phyloP scores from a whole-genome alignment of 2,888 invertebrate species.

The Drosophila colorata region DNA sequence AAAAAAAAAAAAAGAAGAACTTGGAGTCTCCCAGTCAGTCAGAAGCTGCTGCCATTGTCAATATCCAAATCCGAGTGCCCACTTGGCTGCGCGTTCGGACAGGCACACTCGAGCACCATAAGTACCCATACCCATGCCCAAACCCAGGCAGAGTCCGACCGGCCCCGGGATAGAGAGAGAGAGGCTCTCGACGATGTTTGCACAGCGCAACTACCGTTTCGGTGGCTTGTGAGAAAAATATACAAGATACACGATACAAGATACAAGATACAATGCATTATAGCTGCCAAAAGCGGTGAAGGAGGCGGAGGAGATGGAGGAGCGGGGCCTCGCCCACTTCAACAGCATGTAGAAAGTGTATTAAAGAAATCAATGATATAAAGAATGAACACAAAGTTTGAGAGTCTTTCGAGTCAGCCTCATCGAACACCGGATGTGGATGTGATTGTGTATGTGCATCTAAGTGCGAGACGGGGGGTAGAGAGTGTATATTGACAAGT shows the following conservation, averaged over 20 bases:
- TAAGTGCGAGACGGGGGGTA: too few species aligned
- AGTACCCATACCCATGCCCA: conserved; percentile 72
- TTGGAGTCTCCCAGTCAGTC: conserved; percentile 23
- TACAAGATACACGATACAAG: conserved; percentile 50
- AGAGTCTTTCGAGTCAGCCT: conserved; percentile 35
- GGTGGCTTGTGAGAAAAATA: conserved; percentile 78
- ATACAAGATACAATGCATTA: conserved; percentile 34
- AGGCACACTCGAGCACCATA: conserved; percentile 68
- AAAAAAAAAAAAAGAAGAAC: not conserved
- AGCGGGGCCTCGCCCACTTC: conserved; percentile 60
- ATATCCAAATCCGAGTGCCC: conserved; percentile 76
- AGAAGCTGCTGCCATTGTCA: conserved; percentile 67
- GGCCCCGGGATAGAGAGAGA: not conserved
- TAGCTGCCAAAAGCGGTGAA: conserved; percentile 7
- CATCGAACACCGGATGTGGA: conserved; percentile 66
- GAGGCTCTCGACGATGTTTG: conserved; percentile 71
- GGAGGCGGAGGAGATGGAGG: not conserved
- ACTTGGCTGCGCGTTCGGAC: conserved; percentile 74
- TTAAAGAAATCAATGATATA: conserved; percentile 67
- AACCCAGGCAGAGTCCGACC: conserved; percentile 7
- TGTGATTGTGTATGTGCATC: conserved; percentile 14
- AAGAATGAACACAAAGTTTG: conserved; percentile 56
- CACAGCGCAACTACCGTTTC: conserved; percentile 79
- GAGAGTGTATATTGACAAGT: conserved; percentile 14
- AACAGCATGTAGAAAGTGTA: conserved; percentile 72